phyloP scores from a whole-genome alignment of 2,888 invertebrate species.

The Ptilodon capucinus region DNA sequence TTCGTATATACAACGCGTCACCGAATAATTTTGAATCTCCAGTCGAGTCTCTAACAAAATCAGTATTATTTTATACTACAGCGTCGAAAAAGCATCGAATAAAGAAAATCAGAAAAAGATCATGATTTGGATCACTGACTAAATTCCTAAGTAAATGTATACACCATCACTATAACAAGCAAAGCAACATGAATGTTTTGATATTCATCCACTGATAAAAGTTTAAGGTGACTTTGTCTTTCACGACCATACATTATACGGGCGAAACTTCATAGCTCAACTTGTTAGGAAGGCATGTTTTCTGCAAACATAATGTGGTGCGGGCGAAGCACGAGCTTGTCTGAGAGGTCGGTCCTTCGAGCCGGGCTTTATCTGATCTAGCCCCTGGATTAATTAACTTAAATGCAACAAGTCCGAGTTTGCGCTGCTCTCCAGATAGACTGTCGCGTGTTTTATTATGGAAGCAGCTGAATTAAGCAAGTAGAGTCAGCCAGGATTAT shows the following conservation, averaged over 20 bases:
- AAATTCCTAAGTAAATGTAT: background rate
- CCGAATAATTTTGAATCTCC: slow-evolving; percentile 22
- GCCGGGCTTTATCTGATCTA: slow-evolving; percentile 72
- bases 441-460: slow-evolving; percentile 75
- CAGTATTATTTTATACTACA: background rate
- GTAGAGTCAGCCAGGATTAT: slow-evolving; percentile 47
- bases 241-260: slow-evolving; percentile 14
- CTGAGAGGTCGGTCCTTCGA: slow-evolving; percentile 53
- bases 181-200: background rate
- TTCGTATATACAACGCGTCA: slow-evolving; percentile 20
- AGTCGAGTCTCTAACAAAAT: background rate
- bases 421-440: slow-evolving; percentile 72
- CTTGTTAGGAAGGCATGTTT: slow-evolving; percentile 26
- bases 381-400: slow-evolving; percentile 76
- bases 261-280: slow-evolving; percentile 24
- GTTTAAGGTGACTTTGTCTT: slow-evolving; percentile 1
- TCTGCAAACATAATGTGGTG: slow-evolving; percentile 36
- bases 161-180: background rate
- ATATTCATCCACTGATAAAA: slow-evolving; percentile 2
- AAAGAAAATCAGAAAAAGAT: too few species aligned
- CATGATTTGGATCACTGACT: too few species aligned
- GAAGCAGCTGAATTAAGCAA: slow-evolving; percentile 72
- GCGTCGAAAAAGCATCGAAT: background rate
- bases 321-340: slow-evolving; percentile 23
- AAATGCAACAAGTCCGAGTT: slow-evolving; percentile 81